Percentiles rank a stretch among this genome's conserved stretches.
Conservation (phyloP, 2,113 vertebrate genomes). For the Phainopepla nitens region DNA sequence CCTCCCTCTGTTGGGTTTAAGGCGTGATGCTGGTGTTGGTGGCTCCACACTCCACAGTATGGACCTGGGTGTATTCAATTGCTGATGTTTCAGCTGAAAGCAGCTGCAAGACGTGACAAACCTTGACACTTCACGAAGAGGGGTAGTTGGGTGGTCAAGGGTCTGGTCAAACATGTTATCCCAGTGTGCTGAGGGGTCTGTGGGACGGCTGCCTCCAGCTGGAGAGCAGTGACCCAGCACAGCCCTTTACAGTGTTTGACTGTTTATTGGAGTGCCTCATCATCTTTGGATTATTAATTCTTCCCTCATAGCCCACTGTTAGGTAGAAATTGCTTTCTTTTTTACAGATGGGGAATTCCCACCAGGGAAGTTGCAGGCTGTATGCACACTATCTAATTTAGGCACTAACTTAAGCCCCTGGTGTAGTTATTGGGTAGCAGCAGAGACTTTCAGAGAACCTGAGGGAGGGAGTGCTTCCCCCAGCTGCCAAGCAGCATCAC, state of each 20-base stretch:
- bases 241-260: background rate
- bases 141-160: background rate
- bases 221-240: background rate
- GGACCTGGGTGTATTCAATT: no score
- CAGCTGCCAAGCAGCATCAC: background rate
- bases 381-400: background rate
- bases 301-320: background rate
- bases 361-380: background rate
- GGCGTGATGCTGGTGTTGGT: background rate
- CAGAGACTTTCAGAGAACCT: background rate
- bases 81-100: background rate
- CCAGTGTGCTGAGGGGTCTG: background rate
- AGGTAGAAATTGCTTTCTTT: slow-evolving; percentile 16
- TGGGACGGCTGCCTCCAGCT: background rate
- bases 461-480: background rate
- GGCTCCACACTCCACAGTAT: background rate
- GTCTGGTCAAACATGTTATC: background rate
- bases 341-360: slow-evolving; percentile 33
- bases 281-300: slow-evolving; percentile 1
- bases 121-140: background rate
- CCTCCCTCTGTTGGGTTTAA: background rate
- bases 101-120: background rate
- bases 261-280: background rate
- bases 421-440: background rate
- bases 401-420: background rate